Evolutionary conservation across 2,113 vertebrate species (phyloP), one percentile per base, ranked within the genome.

Genomic region (Opisthocomus hoazin): DNA sequence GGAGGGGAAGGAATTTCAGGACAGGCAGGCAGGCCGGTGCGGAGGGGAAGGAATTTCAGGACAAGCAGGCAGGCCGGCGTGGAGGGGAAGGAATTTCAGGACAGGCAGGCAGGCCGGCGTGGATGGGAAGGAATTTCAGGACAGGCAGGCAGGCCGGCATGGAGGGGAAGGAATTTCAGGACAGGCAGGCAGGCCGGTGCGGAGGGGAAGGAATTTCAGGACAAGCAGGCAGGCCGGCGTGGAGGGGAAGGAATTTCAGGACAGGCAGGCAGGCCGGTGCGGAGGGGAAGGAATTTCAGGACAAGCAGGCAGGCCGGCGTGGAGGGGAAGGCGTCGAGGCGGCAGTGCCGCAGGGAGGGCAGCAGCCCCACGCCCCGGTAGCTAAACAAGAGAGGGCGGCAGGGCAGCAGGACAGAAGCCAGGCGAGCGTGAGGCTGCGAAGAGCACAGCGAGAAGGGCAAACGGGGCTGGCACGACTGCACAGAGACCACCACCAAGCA

Each of bases 371-470:
- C n/a, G 58, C 58, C 43, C 5, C 27, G 76, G 36, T 34, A 43
- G 43, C 50, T 10, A 34, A 80, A 56, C n/a, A 11, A 50, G 61
- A 83, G 46, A 68, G 53, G 65, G 84, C 54, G 45, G 69, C 27
- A 60, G 61, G 56, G 65, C 34, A 80, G 85, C 37, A 56, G 80
- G 63, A 64, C 11, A 20, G 61, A 34, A 65, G 76, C 15, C 46
- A 83, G 56, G 57, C 8, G 21, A 79, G 24, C 3, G 4, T 1
- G 0, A 61, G 7, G 48, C 57, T 1, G 50, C 0, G 0, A 79
- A n/a, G 61, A 68, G 78, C 12, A 6, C 32, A 16, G 57, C 1
- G 6, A 81, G 78, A 24, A 61, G n/a, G 51, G 41, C 19, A 27
- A 36, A 14, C 14, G 2, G 61, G 68, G 34, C 50, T 39, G 68